phyloP scores from a whole-genome alignment of 2,888 invertebrate genomes.

The Eupithecia subumbrata region DNA sequence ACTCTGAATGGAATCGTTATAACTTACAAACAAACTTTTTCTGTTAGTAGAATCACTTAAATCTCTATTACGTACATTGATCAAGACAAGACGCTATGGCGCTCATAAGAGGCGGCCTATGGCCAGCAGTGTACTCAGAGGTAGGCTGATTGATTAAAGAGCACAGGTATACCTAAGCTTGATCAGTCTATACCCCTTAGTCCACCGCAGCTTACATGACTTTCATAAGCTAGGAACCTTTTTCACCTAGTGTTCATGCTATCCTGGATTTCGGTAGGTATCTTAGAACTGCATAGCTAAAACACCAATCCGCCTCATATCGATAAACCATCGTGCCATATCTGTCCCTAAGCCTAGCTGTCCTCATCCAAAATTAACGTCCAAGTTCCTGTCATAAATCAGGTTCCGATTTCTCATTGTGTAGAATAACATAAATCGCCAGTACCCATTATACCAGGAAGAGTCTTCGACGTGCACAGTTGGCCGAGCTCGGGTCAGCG shows the following conservation, averaged over 20 bases:
- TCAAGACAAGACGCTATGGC: too few relatives aligned
- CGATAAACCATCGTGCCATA: background rate
- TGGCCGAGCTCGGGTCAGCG: background rate
- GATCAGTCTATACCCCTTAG: too few relatives aligned
- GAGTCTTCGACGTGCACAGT: background rate
- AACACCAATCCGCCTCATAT: background rate
- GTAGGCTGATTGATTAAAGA: too few relatives aligned
- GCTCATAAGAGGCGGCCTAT: background rate
- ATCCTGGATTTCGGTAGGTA: background rate
- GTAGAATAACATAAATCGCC: background rate
- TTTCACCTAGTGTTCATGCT: background rate
- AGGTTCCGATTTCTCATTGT: background rate
- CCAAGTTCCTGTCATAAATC: background rate
- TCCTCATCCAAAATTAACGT: constrained; percentile 1
- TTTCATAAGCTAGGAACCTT: background rate
- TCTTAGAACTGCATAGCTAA: background rate
- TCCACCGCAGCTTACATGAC: too few relatives aligned
- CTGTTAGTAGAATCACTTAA: background rate
- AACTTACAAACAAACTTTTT: background rate
- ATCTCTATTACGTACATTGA: too few relatives aligned
- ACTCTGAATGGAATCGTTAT: background rate
- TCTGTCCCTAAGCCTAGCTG: background rate
- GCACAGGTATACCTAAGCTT: too few relatives aligned
- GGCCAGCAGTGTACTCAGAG: background rate
- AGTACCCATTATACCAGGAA: constrained; percentile 4